A percentile compares a stretch with the other conserved stretches of the same genome.
These are phyloP conservation scores for Drosophila kambysellisi DNA, from an alignment of 2,888 invertebrate genomes.

Conservation along the genomic window DNA sequence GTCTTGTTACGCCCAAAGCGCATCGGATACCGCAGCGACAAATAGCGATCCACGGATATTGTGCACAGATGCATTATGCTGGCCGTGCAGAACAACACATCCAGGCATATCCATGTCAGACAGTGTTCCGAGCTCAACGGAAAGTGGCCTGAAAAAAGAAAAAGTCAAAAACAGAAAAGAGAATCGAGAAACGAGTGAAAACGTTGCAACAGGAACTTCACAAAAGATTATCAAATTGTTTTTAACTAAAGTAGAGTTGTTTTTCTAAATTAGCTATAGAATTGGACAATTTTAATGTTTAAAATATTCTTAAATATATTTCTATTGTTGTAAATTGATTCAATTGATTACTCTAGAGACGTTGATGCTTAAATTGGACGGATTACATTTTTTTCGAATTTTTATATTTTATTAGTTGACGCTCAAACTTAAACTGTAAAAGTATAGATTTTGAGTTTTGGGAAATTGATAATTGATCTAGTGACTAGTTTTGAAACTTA, in stretches of 20 bases:
- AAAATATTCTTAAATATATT: not conserved
- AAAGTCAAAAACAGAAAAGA: too few relatives aligned
- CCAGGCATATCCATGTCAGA: slow-evolving; percentile 97
- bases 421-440: not conserved
- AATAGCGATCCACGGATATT: slow-evolving; percentile 97
- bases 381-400: too few relatives aligned
- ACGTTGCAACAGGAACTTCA: not conserved
- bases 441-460: not conserved
- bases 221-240: not conserved
- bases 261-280: not conserved
- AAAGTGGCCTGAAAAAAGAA: slow-evolving; percentile 90
- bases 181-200: not conserved
- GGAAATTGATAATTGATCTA: not conserved
- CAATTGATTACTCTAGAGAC: not conserved
- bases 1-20: slow-evolving; percentile 96
- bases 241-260: not conserved
- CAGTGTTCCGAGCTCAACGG: slow-evolving; percentile 94
- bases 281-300: not conserved
- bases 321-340: not conserved
- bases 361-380: not conserved
- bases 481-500: not conserved
- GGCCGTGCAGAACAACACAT: slow-evolving; percentile 98
- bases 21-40: slow-evolving; percentile 96
- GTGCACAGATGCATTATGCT: slow-evolving; percentile 99
- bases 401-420: accelerated